Conservation (phyloP, 2,797 vertebrate genomes). For the Acanthiza pusilla region DNA sequence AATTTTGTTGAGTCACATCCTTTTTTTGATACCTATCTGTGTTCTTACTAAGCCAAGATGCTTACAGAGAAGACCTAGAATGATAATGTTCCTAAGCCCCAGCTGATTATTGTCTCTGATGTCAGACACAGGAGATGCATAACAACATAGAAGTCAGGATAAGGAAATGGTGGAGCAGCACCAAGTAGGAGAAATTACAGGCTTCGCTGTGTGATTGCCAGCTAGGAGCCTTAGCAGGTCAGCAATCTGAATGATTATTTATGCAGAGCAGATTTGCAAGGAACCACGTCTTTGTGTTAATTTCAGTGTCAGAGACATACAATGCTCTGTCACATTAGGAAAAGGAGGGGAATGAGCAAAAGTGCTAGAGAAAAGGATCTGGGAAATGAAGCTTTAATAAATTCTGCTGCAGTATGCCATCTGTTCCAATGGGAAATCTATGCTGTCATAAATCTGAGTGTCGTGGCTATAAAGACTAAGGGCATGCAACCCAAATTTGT, state of each 20-base stretch:
- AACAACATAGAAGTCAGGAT: not conserved
- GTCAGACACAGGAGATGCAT: not conserved
- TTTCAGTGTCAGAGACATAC: not conserved
- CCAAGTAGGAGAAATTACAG: not conserved
- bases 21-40: not conserved
- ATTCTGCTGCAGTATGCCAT: constrained; percentile 16
- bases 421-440: constrained; percentile 29
- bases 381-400: constrained; percentile 16
- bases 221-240: not conserved
- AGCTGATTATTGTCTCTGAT: constrained; percentile 28
- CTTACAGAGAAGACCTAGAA: not conserved
- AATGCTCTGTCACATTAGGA: not conserved
- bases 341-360: not conserved
- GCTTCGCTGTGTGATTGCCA: constrained; percentile 4
- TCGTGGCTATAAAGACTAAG: constrained; percentile 26
- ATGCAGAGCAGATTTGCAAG: constrained; percentile 22
- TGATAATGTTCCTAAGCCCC: not conserved
- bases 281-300: not conserved
- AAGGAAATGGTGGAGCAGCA: not conserved
- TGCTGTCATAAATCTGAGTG: constrained; percentile 9
- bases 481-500: not conserved
- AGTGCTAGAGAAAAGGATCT: not conserved
- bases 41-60: constrained; percentile 3
- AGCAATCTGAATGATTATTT: constrained; percentile 14
- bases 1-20: not conserved